phyloP scores from a whole-genome alignment of 2,113 vertebrate species.

The Megaceryle maxima region DNA sequence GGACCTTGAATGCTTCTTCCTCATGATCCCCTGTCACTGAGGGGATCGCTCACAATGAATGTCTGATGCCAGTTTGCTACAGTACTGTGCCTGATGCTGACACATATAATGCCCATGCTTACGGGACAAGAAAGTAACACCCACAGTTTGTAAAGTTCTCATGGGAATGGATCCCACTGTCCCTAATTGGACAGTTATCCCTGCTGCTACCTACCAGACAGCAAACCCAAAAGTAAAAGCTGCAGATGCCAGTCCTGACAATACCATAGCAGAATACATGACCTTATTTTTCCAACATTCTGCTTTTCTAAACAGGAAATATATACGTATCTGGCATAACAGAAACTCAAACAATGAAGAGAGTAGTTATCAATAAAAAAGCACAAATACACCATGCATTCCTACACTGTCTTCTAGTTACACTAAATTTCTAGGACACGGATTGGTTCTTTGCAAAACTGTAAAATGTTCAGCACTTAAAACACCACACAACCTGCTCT shows the following conservation, averaged over 20 bases:
- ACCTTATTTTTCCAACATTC: not conserved
- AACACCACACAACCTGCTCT: not conserved
- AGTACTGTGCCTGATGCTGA: not conserved
- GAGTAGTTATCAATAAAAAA: not conserved
- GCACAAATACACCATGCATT: not conserved
- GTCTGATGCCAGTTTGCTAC: accelerated
- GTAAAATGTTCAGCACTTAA: not conserved
- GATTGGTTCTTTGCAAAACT: not conserved
- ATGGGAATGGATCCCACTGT: not conserved
- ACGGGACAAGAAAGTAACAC: not conserved
- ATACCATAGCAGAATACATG: not conserved
- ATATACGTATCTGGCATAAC: not conserved
- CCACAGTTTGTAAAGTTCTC: not conserved
- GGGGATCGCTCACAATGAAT: not conserved
- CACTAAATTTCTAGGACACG: not conserved
- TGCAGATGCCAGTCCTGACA: not conserved
- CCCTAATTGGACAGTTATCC: not conserved
- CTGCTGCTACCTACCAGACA: not conserved
- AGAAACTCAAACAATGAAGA: not conserved
- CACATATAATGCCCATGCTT: not conserved
- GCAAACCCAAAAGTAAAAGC: not conserved
- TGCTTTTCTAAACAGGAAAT: not conserved
- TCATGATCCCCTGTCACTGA: not conserved
- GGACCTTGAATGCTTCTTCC: not conserved
- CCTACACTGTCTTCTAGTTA: not conserved